These are phyloP conservation scores for Herminia tarsipennalis DNA, from an alignment of 2,888 invertebrate species.

Conservation along the genomic window DNA sequence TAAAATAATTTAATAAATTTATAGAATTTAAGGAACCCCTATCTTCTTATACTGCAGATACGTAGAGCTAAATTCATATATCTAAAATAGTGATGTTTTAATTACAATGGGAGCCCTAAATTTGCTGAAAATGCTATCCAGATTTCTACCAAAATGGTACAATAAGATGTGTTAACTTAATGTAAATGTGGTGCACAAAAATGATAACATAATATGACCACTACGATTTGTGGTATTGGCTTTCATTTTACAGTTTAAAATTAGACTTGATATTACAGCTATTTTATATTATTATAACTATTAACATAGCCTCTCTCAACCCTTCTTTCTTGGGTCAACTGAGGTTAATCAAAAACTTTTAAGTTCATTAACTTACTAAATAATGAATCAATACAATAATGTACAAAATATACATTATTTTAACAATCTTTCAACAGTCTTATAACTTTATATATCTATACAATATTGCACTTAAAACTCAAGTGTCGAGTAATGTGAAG, in stretches of 20 bases:
- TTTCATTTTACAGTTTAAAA: slow-evolving; percentile 45
- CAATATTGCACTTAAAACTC: slow-evolving; percentile 77
- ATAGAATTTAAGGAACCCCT: slow-evolving; percentile 23
- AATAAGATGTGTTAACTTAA: slow-evolving; percentile 30
- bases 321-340: slow-evolving; percentile 50
- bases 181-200: slow-evolving; percentile 41
- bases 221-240: slow-evolving; percentile 35
- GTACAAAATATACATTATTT: slow-evolving; percentile 82
- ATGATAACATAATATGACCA: slow-evolving; percentile 35
- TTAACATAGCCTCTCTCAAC: slow-evolving; percentile 64
- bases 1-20: slow-evolving; percentile 32
- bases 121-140: slow-evolving; percentile 46
- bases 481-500: slow-evolving; percentile 47
- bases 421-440: slow-evolving; percentile 84
- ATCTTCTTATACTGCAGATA: slow-evolving; percentile 19
- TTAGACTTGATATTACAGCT: slow-evolving; percentile 47
- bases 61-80: slow-evolving; percentile 23
- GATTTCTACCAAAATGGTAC: slow-evolving; percentile 34
- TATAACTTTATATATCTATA: slow-evolving; percentile 81
- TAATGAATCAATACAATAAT: slow-evolving; percentile 76
- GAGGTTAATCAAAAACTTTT: slow-evolving; percentile 65
- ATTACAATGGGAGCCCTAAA: slow-evolving; percentile 20
- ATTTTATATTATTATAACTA: slow-evolving; percentile 49
- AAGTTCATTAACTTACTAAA: slow-evolving; percentile 69
- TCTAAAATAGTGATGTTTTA: slow-evolving; percentile 38